A percentile compares a stretch with the other conserved stretches of the same genome.
Conservation (phyloP, 1,140 invertebrate species). For the Tetramorium parvispinum region DNA sequence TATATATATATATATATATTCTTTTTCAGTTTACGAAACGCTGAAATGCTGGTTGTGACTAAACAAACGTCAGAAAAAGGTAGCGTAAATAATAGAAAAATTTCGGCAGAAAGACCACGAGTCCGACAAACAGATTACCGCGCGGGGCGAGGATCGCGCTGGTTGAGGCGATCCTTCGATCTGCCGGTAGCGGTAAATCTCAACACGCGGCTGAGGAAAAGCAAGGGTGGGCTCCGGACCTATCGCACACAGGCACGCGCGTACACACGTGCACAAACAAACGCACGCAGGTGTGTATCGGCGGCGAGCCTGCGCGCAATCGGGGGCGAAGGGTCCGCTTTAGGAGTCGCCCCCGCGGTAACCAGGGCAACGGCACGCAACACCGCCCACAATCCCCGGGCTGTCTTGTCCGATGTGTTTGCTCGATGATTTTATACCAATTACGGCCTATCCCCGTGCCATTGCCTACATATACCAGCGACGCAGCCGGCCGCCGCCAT, state of each 20-base stretch:
- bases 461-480: conserved; percentile 77
- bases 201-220: conserved; percentile 20
- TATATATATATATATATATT: background rate
- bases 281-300: conserved; percentile 37
- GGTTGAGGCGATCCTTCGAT: conserved; percentile 15
- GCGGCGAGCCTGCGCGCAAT: conserved; percentile 78
- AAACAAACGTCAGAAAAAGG: background rate
- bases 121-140: background rate
- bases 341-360: conserved; percentile 78
- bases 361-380: conserved; percentile 84
- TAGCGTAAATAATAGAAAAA: background rate
- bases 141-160: background rate
- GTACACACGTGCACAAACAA: background rate
- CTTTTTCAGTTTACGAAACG: background rate
- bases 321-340: conserved; percentile 81
- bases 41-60: background rate
- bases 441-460: conserved; percentile 83
- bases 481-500: conserved; percentile 28
- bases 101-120: background rate
- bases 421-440: conserved; percentile 86
- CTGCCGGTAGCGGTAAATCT: conserved; percentile 53
- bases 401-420: conserved; percentile 85
- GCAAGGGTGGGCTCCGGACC: conserved; percentile 9
- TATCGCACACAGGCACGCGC: conserved; percentile 11
- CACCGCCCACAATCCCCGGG: conserved; percentile 83